Conservation (phyloP, 1,140 invertebrate genomes). For the Chrysoperla carnea region DNA sequence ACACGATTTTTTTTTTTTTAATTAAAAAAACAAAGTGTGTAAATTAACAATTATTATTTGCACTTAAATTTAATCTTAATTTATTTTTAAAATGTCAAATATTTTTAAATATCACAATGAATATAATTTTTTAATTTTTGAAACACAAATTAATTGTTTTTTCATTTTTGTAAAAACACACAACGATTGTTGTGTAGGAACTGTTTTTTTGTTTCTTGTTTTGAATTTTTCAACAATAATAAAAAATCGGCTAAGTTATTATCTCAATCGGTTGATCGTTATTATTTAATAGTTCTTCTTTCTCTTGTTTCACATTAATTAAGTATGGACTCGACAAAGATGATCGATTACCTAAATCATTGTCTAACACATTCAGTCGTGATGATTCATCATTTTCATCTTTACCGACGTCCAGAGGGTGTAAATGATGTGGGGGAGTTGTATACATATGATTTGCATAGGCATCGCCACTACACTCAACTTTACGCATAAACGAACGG, state of each 20-base stretch:
- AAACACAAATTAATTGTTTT: too few relatives aligned
- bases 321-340: conserved; percentile 6
- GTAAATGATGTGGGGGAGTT: conserved; percentile 19
- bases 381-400: conserved; percentile 27
- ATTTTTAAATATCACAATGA: too few relatives aligned
- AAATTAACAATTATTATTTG: too few relatives aligned
- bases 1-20: too few relatives aligned
- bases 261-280: conserved; percentile 17
- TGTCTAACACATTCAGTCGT: conserved; percentile 16
- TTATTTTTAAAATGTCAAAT: too few relatives aligned
- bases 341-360: conserved; percentile 14
- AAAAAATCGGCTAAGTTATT: conserved; percentile 13
- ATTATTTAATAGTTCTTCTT: conserved; percentile 16
- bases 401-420: conserved; percentile 18
- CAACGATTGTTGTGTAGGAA: not conserved
- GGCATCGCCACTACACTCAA: conserved; percentile 31
- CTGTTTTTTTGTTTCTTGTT: not conserved
- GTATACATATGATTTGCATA: conserved; percentile 14
- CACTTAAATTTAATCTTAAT: too few relatives aligned
- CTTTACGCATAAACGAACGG: conserved; percentile 73
- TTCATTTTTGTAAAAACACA: too few relatives aligned
- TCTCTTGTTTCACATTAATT: conserved; percentile 12
- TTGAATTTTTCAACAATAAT: not conserved
- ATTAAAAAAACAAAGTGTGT: too few relatives aligned
- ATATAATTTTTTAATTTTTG: too few relatives aligned